Evolutionary conservation across 2,797 vertebrate species (phyloP).

Genomic region (Brachyalestes nurse): DNA sequence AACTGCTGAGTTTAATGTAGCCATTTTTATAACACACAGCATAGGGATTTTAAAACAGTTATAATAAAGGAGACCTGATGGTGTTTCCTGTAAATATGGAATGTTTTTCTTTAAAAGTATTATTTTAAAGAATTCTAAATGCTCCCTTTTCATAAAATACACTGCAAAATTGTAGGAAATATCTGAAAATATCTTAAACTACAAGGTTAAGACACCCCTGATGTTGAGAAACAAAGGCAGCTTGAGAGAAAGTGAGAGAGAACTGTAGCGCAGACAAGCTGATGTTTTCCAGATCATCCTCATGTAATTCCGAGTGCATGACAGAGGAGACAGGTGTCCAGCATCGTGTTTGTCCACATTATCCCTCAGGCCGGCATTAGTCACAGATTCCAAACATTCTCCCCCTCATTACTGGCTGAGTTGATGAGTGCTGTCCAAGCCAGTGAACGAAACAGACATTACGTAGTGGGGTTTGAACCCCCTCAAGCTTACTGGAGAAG

Average conservation of each 20-base stretch:
- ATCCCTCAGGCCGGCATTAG: slow-evolving; percentile 45
- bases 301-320: slow-evolving; percentile 25
- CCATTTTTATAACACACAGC: too few species aligned
- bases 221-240: slow-evolving; percentile 15
- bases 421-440: slow-evolving; percentile 16
- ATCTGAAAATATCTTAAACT: too few species aligned
- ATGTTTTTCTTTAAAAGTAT: too few species aligned
- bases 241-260: slow-evolving; percentile 9
- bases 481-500: slow-evolving; percentile 32
- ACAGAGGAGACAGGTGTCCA: slow-evolving; percentile 45
- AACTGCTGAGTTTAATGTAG: too few species aligned
- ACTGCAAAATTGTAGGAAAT: too few species aligned
- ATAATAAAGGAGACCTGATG: too few species aligned
- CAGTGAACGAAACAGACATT: slow-evolving; percentile 28
- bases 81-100: too few species aligned
- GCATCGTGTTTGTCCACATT: slow-evolving; percentile 26
- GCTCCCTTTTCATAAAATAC: too few species aligned
- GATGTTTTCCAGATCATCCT: slow-evolving; percentile 53
- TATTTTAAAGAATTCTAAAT: too few species aligned
- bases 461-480: slow-evolving; percentile 30
- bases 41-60: too few species aligned
- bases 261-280: slow-evolving; percentile 18
- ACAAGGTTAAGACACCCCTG: too few species aligned
- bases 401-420: slow-evolving; percentile 47
- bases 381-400: slow-evolving; percentile 56